Evolutionary conservation across 2,888 invertebrate species (phyloP).

Genomic region (Drosophila paranaensis): DNA sequence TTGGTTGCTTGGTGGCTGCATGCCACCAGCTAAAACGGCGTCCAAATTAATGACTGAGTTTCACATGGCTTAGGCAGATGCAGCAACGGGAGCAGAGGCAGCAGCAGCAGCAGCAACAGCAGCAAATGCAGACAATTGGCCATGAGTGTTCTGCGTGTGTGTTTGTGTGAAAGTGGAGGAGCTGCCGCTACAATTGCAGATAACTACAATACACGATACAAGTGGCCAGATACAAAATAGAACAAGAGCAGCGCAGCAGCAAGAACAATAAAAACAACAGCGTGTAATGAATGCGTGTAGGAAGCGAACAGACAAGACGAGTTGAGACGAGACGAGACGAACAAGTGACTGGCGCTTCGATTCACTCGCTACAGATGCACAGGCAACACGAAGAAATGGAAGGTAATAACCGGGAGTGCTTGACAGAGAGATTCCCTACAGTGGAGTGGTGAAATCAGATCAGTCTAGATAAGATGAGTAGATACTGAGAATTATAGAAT

Average conservation of each 20-base stretch:
- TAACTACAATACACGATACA: constrained; percentile 71
- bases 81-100: background rate
- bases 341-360: constrained; percentile 42
- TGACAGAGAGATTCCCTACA: constrained; percentile 18
- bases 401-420: constrained; percentile 15
- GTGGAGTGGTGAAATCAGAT: background rate
- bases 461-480: background rate
- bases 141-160: constrained; percentile 43
- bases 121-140: constrained; percentile 68
- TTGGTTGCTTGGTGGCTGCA: constrained; percentile 8
- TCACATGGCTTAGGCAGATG: constrained; percentile 54
- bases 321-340: constrained; percentile 8
- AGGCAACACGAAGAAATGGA: constrained; percentile 1
- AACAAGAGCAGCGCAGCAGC: constrained; percentile 44
- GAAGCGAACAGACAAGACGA: constrained; percentile 36
- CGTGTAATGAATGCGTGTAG: constrained; percentile 60
- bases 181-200: constrained; percentile 47
- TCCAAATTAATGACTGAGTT: constrained; percentile 76
- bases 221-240: constrained; percentile 73
- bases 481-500: background rate
- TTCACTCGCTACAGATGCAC: constrained; percentile 24
- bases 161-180: constrained; percentile 56
- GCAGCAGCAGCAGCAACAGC: constrained; percentile 6
- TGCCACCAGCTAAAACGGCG: constrained; percentile 53
- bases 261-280: constrained; percentile 27